Conservation (phyloP, 2,797 vertebrate species). For the Liparis tanakae region DNA sequence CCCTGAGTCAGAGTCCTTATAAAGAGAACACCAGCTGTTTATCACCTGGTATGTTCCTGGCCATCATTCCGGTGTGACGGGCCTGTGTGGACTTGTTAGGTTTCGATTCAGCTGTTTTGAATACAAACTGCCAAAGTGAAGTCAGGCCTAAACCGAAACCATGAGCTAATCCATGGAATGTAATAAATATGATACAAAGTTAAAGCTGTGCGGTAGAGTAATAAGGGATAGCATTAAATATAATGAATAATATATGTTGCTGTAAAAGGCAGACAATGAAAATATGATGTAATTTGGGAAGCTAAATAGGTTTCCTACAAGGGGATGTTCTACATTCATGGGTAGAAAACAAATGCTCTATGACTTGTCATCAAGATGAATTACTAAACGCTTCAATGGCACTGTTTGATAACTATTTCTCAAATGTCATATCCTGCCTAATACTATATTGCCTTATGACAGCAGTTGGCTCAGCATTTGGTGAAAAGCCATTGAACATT, state of each 20-base stretch:
- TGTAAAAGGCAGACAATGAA: neutral
- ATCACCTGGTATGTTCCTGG: constrained; percentile 9
- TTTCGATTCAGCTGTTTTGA: constrained; percentile 12
- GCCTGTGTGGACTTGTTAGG: constrained; percentile 36
- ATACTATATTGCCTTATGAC: constrained; percentile 2
- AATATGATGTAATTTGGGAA: neutral
- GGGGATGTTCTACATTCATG: neutral
- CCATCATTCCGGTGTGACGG: neutral
- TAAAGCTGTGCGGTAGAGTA: neutral
- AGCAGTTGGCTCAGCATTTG: constrained; percentile 12
- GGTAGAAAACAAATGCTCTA: neutral
- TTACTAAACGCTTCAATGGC: neutral
- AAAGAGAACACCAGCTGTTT: constrained; percentile 46
- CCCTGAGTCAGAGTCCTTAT: constrained; percentile 40
- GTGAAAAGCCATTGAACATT: constrained; percentile 2
- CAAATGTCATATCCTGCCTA: constrained; percentile 23
- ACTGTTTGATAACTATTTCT: constrained; percentile 21
- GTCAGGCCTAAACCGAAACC: neutral
- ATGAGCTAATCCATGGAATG: neutral
- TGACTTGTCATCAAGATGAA: constrained; percentile 3
- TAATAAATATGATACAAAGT: neutral
- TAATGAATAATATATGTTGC: neutral
- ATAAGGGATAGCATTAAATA: neutral
- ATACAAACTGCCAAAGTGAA: neutral
- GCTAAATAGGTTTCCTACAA: neutral